Evolutionary conservation across 2,888 invertebrate species (phyloP), one percentile per base, ranked within the genome.

Genomic region (Eulithis prunata): DNA sequence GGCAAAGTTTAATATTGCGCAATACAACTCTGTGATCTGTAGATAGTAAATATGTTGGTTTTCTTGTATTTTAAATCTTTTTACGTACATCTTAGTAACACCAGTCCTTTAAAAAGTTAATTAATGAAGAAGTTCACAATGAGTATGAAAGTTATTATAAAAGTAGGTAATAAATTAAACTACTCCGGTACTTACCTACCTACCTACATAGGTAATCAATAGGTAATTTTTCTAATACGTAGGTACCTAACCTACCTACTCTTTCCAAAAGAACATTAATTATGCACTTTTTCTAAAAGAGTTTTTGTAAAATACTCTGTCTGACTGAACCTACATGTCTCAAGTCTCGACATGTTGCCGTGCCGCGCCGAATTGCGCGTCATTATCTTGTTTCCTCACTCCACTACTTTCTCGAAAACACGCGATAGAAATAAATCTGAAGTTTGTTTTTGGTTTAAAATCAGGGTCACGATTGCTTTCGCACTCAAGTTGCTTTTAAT

Each of bases 301-400:
- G 21, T 21, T 21, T 21, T 21, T 21, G 47, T 47, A 14, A 47
- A 14, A 13, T 6, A 13, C 47, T 6, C 8, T 47, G 10, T 11
- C 28, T 12, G 21, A 21, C 28, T 12, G 21, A 21, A 21, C 21
- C 21, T 21, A 21, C 21, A 12, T 71, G 68, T 66, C 62, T 45
- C 41, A 36, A 69, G 68, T 66, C 62, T 45, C 41, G 28, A 69
- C 69, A 55, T 36, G 69, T 62, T 38, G 12, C 32, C 43, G 6
- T 32, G 32, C 32, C 32, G 32, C 32, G 32, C 32, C 4, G 14
- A 51, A 36, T 13, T 56, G 60, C 38, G 56, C 53, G 59, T 64
- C 56, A 56, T 46, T 5, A 10, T 28, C 45, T 12, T 13, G 36
- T 41, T 53, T 54, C 28, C 57, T 46, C 60, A 12, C 54, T 62